These are phyloP conservation scores for Aphelocoma coerulescens DNA, from an alignment of 2,113 vertebrate species.

Conservation along the genomic window DNA sequence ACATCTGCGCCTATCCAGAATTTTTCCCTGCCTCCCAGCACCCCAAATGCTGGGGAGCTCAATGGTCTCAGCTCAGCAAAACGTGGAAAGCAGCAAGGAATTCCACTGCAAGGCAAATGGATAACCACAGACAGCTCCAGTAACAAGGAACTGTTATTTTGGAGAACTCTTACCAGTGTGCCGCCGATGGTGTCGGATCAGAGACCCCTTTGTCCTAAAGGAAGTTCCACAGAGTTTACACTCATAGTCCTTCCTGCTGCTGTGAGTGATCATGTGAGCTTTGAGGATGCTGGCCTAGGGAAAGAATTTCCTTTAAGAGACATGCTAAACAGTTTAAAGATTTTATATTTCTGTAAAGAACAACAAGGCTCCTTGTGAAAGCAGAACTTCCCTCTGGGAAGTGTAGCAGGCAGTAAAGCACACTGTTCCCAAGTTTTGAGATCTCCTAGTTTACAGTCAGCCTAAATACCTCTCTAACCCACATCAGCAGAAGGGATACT, in stretches of 20 bases:
- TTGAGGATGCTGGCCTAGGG: slow-evolving; percentile 91
- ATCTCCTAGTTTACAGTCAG: not conserved
- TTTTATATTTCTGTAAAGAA: not conserved
- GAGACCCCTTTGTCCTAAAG: slow-evolving; percentile 95
- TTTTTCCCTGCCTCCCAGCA: not conserved
- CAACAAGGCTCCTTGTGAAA: not conserved
- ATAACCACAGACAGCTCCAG: not conserved
- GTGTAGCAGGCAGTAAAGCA: fast-evolving
- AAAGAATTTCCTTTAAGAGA: not conserved
- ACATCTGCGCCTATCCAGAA: not conserved
- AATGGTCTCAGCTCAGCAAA: not conserved
- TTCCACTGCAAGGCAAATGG: not conserved
- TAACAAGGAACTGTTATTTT: not conserved
- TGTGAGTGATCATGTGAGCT: slow-evolving; percentile 95
- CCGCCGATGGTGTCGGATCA: slow-evolving; percentile 93
- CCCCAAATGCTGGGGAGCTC: not conserved
- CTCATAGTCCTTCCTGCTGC: slow-evolving; percentile 90
- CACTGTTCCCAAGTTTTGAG: fast-evolving
- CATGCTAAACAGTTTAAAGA: fast-evolving
- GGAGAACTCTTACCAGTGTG: slow-evolving; percentile 84
- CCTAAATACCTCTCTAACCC: not conserved
- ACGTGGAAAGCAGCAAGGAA: not conserved
- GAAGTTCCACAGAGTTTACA: slow-evolving; percentile 89
- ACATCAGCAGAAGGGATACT: not conserved
- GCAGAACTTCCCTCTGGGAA: not conserved